A percentile compares a stretch with the other conserved stretches of the same genome.
These are phyloP conservation scores for Boulengeromyrus knoepffleri DNA, from an alignment of 2,113 vertebrate species.

Conservation along the genomic window DNA sequence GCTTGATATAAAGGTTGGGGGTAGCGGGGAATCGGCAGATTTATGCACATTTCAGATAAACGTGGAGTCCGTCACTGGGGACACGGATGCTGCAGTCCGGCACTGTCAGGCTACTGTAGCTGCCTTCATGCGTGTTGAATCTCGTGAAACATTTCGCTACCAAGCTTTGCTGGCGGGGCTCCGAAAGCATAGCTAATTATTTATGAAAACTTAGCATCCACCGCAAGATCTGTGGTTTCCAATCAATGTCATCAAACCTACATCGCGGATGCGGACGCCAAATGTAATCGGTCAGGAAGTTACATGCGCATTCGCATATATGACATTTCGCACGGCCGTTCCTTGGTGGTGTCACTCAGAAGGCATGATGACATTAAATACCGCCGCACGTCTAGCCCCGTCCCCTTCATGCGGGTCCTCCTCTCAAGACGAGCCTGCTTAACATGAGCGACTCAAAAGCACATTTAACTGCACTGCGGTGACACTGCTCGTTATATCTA, in stretches of 20 bases:
- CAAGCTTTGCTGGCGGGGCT: background rate
- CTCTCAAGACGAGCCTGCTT: background rate
- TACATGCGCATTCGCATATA: background rate
- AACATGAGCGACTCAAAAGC: background rate
- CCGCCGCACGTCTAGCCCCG: slow-evolving; percentile 10
- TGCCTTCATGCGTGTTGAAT: background rate
- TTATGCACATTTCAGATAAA: slow-evolving; percentile 58
- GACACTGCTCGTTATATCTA: background rate
- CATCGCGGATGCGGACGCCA: background rate
- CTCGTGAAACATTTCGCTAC: background rate
- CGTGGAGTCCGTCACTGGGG: slow-evolving; percentile 36
- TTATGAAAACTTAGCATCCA: background rate
- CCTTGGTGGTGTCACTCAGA: background rate
- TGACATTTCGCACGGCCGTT: background rate
- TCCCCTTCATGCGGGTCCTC: slow-evolving; percentile 11
- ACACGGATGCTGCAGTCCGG: background rate
- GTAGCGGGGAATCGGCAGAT: slow-evolving; percentile 52
- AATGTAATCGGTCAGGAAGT: background rate
- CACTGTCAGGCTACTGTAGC: background rate
- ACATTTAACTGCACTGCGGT: slow-evolving; percentile 7
- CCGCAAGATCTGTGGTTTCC: background rate
- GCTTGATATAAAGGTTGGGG: slow-evolving; percentile 8
- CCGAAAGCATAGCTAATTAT: background rate
- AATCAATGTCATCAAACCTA: background rate
- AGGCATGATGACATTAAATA: slow-evolving; percentile 13